Evolutionary conservation across 2,113 vertebrate species (phyloP).

Genomic region (Varanus salvator): DNA sequence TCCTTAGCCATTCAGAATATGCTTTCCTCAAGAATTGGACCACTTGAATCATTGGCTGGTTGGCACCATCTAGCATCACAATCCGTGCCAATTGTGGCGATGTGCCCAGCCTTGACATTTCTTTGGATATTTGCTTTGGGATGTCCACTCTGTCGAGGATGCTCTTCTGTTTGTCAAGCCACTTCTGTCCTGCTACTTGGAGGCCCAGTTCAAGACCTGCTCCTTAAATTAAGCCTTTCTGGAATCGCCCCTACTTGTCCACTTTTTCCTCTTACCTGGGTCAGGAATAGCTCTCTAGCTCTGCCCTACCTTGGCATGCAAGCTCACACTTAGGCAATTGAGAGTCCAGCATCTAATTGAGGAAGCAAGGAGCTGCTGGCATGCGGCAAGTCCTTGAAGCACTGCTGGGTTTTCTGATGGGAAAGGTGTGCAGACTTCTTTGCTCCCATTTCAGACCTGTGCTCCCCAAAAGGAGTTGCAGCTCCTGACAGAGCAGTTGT

Average conservation of each 20-base stretch:
- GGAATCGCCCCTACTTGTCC: background rate
- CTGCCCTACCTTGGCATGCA: background rate
- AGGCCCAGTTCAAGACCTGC: background rate
- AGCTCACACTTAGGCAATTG: background rate
- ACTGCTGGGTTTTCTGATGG: no score
- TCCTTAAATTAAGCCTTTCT: background rate
- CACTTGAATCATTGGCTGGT: background rate
- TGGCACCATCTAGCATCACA: background rate
- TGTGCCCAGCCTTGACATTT: background rate
- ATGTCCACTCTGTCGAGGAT: background rate
- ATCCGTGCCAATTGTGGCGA: background rate
- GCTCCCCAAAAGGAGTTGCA: background rate
- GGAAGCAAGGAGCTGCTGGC: background rate
- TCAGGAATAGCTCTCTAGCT: background rate
- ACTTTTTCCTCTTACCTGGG: background rate
- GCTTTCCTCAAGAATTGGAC: background rate
- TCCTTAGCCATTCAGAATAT: background rate
- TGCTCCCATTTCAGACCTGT: background rate
- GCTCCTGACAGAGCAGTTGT: background rate
- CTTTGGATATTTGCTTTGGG: background rate
- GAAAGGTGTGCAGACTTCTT: background rate
- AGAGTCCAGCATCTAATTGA: background rate
- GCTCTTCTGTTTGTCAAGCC: background rate
- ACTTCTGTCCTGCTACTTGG: background rate
- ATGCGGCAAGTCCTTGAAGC: background rate